Conservation (phyloP, 2,113 vertebrate species). For the Aegithalos caudatus region DNA sequence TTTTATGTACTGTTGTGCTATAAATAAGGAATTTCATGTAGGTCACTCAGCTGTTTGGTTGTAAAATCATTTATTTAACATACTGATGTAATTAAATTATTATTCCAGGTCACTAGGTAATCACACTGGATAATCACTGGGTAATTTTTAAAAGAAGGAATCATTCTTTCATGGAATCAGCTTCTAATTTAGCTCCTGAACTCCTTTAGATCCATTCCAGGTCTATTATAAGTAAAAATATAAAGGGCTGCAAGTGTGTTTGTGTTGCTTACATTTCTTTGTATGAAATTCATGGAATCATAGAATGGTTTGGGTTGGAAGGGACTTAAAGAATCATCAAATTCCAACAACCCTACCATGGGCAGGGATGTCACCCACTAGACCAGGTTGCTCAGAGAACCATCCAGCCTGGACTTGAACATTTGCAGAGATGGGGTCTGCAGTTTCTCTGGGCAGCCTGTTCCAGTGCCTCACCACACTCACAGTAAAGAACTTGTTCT, state of each 20-base stretch:
- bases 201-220: neutral
- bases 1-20: neutral
- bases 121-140: neutral
- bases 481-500: neutral
- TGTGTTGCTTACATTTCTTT: neutral
- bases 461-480: neutral
- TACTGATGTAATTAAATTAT: conserved; percentile 26
- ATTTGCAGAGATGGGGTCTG: neutral
- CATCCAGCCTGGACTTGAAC: neutral
- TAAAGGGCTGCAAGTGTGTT: neutral
- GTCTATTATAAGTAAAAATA: conserved; percentile 37
- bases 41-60: neutral
- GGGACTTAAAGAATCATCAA: neutral
- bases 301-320: neutral
- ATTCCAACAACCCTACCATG: neutral
- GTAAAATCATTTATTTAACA: neutral
- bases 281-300: neutral
- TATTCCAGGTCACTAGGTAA: conserved; percentile 32
- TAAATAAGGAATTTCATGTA: conserved; percentile 5
- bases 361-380: neutral
- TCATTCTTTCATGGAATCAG: conserved; percentile 7
- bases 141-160: neutral
- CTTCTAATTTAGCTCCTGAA: conserved; percentile 13
- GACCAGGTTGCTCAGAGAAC: neutral
- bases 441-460: neutral